Base-by-base conservation (phyloP, 2,797 vertebrate species). In the Rhinogobio ventralis region DNA sequence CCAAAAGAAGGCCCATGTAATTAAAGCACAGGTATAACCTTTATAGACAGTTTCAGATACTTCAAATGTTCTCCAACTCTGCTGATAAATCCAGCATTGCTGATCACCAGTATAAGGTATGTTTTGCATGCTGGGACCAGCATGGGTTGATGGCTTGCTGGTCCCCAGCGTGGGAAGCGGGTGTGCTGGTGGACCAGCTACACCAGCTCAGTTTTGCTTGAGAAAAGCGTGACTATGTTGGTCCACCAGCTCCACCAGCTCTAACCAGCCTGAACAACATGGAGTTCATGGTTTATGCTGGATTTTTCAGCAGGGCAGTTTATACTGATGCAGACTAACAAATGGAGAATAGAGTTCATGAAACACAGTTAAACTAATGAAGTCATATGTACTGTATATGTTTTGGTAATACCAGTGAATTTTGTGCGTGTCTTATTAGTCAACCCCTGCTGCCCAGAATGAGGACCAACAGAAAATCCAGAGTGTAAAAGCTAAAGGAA, bases 1-100 rank as follows among this genome's bases (percentile, higher is more conserved):
- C 13, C 86, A 28, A 28, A 81, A 88, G 51, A 88, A 93, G 93
- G 93, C 93, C 84, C 14, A 51, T 20, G 51, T 23, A 1, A 49
- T 51, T 79, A 30, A 60, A 72, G 42, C 42, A 39, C 76, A 73
- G 68, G 83, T 84, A 78, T 51, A 42, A 76, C 4, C 9, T 33
- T 14, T 30, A 13, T 60, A 42, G 9, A 68, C 17, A 13, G 46
- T 60, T 5, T 30, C 36, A 67, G 19, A 51, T 33, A 55, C 5
- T 17, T 79, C 7, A 66, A n/a, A 49, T 67, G 6, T 33, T n/a
- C 23, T 60, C 17, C 25, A 64, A 17, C 28, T 7, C 6, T 64
- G 62, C 14, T 64, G 28, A 64, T 30, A 30, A 64, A 64, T 17
- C 62, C 62, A 64, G 25, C 5, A 28, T 62, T 64, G 5, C 28